Evolutionary conservation across 1,140 invertebrate genomes (phyloP), one percentile per base, ranked within the genome.

Genomic region (Kradibia gibbosae): DNA sequence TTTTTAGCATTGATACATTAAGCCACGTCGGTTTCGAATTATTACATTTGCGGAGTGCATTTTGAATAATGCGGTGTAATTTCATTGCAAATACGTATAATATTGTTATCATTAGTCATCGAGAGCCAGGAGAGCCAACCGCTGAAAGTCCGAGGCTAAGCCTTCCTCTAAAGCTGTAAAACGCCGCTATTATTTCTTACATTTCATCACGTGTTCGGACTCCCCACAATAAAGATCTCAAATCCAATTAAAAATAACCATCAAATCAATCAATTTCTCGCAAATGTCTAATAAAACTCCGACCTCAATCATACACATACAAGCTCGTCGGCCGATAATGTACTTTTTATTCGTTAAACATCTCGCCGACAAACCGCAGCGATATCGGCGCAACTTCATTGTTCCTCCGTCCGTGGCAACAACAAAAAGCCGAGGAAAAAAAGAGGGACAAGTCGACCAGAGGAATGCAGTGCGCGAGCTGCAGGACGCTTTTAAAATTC

Each of bases 161-260:
- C 22, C 53, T 55, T 55, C 0, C 3, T 28, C 50, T 3, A 3
- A 60, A 60, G 10, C 10, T n/a, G n/a, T n/a, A 60, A 28, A 60
- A 60, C 13, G 17, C 10, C 25, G 31, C n/a, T 60, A 20, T 28
- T 31, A 60, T 31, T 71, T 5, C 67, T 50, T 20, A 31, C 45
- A 7, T 34, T 4, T 31, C 15, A 22, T 8, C 71, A 8, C 39
- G 5, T 13, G 34, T 17, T 31, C 45, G 22, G 4, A 53, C 28
- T 71, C 10, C n/a, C 2, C 53, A 5, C 71, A 73, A 73, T 53
- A 73, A 34, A 50, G 42, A 50, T 34, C 45, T 73, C 45, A 50
- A 73, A 73, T 55, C 48, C 48, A 55, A 74, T 74, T 74, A 55
- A 55, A 74, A 53, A 55, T 36, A 22, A 20, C n/a, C 20, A 20